Evolutionary conservation across 2,113 vertebrate species (phyloP), one percentile per base, ranked within the genome.

Genomic region (Turnix velox): DNA sequence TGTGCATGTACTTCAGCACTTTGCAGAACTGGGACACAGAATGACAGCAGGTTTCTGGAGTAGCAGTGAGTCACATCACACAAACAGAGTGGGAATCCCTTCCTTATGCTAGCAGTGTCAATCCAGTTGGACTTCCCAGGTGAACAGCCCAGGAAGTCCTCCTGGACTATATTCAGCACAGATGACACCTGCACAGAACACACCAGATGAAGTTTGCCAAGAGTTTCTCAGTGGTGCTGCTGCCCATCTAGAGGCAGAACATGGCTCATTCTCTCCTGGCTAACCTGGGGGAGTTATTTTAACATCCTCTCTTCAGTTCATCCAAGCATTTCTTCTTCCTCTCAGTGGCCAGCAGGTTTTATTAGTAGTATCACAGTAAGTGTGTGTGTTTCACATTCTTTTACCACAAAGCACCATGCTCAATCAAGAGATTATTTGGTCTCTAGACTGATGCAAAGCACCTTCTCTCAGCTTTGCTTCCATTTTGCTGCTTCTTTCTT

Each of bases 41-140:
- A 73, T 24, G 79, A 90, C 79, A 94, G 42, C 84, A 94, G 87
- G 75, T 83, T 91, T 90, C 78, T 18, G 37, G 67, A 91, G 67
- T 30, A 90, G 84, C 81, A 94, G 81, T 52, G 84, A 95, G 84
- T 92, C 87, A 92, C 52, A 79, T 3, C 0, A 0, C 10, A 72
- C 40, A 84, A 78, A 23, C 82, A 73, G 74, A 82, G 54, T 12
- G 45, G 81, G 84, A 95, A 94, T 72, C 77, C 87, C 66, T 89
- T 61, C 84, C 84, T 91, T 62, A 58, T 48, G 80, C 52, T 77
- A 73, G 58, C 91, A 90, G 28, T 19, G 72, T 35, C 73, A 59
- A 75, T 74, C 40, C 52, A 74, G 51, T 74, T 6, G 1, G 48
- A 68, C 28, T 28, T 69, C 51, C 69, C 92, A 84, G 68, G 59